Base-by-base conservation (phyloP, 2,888 invertebrate species). In the Limnephilus marmoratus region DNA sequence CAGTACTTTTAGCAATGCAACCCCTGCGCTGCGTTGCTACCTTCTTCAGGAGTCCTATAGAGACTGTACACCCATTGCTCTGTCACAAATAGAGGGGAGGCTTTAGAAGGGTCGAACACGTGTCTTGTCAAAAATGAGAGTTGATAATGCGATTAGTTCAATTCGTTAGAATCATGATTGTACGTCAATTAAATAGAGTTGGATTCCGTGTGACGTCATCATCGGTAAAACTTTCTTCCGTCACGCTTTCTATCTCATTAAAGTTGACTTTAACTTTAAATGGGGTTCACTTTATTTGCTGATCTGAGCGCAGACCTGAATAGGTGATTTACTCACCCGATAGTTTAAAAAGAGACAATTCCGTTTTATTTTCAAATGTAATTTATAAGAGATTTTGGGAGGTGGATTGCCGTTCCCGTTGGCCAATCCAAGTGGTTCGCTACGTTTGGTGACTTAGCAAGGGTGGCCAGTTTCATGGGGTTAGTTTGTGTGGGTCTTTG, bases 131-230 rank as follows among this genome's bases (percentile, higher is more conserved):
- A 86, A 91, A 86, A 91, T 92, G 45, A 91, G 82, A 68, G 90
- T 85, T 82, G 91, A 92, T 92, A 85, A 87, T 91, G 68, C 81
- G 91, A 93, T 93, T 93, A 93, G 93, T 93, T 93, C 93, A 93
- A 93, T 93, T 93, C 93, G 92, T 92, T 92, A 89, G 92, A 93
- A 92, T 91, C 93, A 93, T 92, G 93, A 92, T 91, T 92, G 90
- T 91, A 91, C 91, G 93, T 93, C 93, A 93, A 93, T 93, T 93
- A 92, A 53, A 49, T 53, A 87, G 68, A 87, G 49, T 87, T 68
- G 18, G 49, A 68, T 29, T n/a, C 31, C 31, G 24, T 87, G 87
- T 87, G 87, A 87, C 53, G 53, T 87, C 86, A 86, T 15, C 68
- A 68, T 68, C 68, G n/a, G 24, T 68, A 68, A 68, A 68, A 68